Percentiles rank a stretch among this genome's conserved stretches.
Evolutionary conservation across 2,888 invertebrate species (phyloP).

Genomic region (Aphodius granarius): DNA sequence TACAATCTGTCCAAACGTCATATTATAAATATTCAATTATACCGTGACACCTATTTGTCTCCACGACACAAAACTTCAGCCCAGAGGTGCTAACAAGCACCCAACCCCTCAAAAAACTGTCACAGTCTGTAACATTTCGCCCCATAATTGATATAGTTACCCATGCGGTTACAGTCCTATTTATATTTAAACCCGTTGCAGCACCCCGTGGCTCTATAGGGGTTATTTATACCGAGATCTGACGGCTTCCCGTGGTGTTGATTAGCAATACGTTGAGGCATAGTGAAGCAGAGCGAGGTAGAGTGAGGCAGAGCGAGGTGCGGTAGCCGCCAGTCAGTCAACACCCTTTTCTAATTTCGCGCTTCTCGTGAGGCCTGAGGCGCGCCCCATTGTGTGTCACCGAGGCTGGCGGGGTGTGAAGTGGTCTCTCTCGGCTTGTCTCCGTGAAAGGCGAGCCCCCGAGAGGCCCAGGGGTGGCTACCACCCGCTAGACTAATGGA

Average conservation of each 20-base stretch:
- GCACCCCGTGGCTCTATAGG: background rate
- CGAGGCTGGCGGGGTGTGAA: constrained; percentile 28
- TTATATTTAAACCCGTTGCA: background rate
- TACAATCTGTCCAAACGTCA: no score
- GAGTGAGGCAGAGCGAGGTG: constrained; percentile 21
- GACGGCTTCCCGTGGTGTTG: constrained; percentile 23
- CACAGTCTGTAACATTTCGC: background rate
- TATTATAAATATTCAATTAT: background rate
- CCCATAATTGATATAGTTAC: background rate
- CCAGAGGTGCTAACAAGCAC: background rate
- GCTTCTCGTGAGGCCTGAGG: background rate
- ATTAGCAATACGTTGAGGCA: constrained; percentile 27
- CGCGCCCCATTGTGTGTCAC: constrained; percentile 25
- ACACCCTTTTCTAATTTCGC: constrained; percentile 31
- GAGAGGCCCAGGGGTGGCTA: background rate
- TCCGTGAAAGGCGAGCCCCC: constrained; percentile 5
- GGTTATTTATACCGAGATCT: background rate
- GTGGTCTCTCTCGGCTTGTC: constrained; percentile 27
- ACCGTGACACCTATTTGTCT: background rate
- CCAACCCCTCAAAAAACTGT: background rate
- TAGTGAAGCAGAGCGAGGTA: constrained; percentile 17
- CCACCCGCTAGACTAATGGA: constrained; percentile 41
- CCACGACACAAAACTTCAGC: background rate
- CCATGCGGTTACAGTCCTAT: background rate
- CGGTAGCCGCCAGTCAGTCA: constrained; percentile 17